Evolutionary conservation across 2,113 vertebrate species (phyloP).

Genomic region (Sigmodon hispidus): DNA sequence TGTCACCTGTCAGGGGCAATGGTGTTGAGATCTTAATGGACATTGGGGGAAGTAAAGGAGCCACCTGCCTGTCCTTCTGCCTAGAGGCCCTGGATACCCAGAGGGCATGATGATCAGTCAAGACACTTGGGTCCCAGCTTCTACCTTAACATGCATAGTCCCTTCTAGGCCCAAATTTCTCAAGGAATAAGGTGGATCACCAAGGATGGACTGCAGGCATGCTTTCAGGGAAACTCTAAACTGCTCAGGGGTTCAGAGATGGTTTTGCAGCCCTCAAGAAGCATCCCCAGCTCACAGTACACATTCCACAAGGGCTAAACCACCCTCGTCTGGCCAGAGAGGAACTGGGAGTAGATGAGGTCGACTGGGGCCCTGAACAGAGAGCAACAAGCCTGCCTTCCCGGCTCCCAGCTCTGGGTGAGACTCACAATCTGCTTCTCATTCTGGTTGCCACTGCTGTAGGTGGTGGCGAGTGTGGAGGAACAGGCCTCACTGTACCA

Average conservation of each 20-base stretch:
- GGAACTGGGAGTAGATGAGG: neutral
- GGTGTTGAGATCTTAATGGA: neutral
- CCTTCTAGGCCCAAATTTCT: neutral
- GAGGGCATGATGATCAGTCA: neutral
- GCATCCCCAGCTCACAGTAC: neutral
- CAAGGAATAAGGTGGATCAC: neutral
- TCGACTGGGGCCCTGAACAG: neutral
- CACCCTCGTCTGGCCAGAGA: no score
- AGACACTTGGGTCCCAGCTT: neutral
- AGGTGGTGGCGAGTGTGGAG: conserved; percentile 97
- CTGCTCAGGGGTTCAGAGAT: neutral
- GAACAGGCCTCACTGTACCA: conserved; percentile 99
- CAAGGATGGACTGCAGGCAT: neutral
- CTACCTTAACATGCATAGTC: neutral
- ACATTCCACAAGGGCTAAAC: neutral
- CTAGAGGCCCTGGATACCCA: neutral
- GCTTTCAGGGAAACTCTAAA: neutral
- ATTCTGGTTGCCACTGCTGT: conserved; percentile 97
- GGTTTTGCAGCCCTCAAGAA: neutral
- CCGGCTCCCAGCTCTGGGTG: neutral
- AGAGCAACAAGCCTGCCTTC: neutral
- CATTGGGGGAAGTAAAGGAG: neutral
- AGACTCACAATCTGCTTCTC: conserved; percentile 98
- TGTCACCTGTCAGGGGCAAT: conserved; percentile 88
- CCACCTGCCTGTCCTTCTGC: neutral